Evolutionary conservation across 2,797 vertebrate species (phyloP).

Genomic region (Manis javanica): DNA sequence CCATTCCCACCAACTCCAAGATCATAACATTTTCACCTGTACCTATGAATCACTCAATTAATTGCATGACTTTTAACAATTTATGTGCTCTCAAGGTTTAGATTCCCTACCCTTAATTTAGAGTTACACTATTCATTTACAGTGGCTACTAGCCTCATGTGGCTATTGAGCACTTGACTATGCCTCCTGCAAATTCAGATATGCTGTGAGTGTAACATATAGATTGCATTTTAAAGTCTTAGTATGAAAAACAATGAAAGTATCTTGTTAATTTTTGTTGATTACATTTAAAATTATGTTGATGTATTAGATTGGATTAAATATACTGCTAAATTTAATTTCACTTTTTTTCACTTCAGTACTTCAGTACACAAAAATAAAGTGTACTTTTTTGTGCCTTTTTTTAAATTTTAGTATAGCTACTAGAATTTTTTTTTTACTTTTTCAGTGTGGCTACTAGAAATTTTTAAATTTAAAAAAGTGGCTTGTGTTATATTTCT

Average conservation of each 20-base stretch:
- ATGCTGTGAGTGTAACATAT: neutral
- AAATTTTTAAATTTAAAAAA: neutral
- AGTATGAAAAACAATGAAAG: neutral
- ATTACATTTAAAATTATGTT: neutral
- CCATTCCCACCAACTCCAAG: neutral
- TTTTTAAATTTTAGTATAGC: no score
- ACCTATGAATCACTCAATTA: neutral
- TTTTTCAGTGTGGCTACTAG: neutral
- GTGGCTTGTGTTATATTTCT: neutral
- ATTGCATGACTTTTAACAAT: neutral
- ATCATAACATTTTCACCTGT: neutral
- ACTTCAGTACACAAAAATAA: no score
- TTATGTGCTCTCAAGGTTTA: neutral
- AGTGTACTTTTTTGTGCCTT: no score
- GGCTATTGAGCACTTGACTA: neutral
- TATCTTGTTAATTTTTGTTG: neutral
- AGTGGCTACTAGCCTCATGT: neutral
- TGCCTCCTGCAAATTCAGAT: neutral
- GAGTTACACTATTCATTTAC: neutral
- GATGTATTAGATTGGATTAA: neutral
- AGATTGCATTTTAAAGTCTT: neutral
- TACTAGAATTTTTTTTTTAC: neutral
- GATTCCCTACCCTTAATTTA: neutral
- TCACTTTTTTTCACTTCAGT: neutral
- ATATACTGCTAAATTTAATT: slow-evolving; percentile 25